Evolutionary conservation across 37 sponge, comb jelly and placozoan species (phyloP).

Genomic region (Ianthella basta): DNA sequence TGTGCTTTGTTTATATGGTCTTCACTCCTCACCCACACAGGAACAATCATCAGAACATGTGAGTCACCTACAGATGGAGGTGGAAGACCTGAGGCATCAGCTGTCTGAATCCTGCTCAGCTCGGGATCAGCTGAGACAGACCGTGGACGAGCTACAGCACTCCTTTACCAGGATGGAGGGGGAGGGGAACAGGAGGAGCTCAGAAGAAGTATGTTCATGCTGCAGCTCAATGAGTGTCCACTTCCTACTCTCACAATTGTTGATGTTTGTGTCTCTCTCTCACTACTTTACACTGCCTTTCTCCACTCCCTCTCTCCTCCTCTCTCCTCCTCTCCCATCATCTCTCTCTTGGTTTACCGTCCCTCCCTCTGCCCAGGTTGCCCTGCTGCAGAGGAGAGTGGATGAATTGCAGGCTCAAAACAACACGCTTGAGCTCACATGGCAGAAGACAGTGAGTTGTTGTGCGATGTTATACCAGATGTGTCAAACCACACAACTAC

Average conservation of each 20-base stretch:
- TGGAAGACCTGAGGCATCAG: neutral
- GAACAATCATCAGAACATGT: neutral
- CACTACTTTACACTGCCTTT: too few relatives aligned
- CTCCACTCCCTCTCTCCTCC: too few relatives aligned
- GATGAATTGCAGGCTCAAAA: constrained; percentile 2
- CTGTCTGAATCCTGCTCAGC: constrained; percentile 20
- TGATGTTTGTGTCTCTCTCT: too few relatives aligned
- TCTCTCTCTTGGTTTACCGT: too few relatives aligned
- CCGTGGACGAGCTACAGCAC: constrained; percentile 19
- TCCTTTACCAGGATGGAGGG: neutral
- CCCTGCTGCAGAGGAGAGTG: neutral
- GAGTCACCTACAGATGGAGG: neutral
- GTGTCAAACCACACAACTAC: neutral
- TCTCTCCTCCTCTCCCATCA: too few relatives aligned
- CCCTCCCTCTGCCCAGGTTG: neutral
- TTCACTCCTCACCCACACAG: neutral
- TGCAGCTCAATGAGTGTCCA: too few relatives aligned
- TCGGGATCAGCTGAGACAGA: constrained; percentile 17
- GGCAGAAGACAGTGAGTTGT: constrained; percentile 9
- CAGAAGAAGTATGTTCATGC: too few relatives aligned
- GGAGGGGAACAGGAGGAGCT: neutral
- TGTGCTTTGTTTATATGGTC: neutral
- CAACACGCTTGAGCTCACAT: neutral
- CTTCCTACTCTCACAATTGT: too few relatives aligned
- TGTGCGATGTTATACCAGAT: neutral